Conservation (phyloP, 1,140 invertebrate genomes). For the Myzus persicae region DNA sequence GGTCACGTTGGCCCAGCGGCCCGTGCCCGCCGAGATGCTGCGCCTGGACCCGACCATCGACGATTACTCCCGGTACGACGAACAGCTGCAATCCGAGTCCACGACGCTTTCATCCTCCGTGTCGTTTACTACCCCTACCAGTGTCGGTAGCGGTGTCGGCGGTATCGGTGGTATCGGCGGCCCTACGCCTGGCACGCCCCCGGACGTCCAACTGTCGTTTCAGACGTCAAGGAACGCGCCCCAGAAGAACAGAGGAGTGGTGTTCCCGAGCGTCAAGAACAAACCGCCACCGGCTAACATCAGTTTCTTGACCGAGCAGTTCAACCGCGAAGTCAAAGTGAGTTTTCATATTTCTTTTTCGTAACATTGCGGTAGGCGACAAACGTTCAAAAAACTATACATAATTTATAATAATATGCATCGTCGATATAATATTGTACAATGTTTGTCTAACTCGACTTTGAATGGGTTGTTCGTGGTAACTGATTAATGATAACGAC, state of each 20-base stretch:
- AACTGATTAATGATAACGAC: neutral
- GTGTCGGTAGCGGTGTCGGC: conserved; percentile 61
- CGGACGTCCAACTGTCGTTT: conserved; percentile 64
- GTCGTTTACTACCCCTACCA: conserved; percentile 60
- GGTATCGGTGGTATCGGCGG: conserved; percentile 62
- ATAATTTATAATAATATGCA: neutral
- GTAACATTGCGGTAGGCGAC: neutral
- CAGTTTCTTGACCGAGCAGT: conserved; percentile 75
- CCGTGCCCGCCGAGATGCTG: conserved; percentile 75
- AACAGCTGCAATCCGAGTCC: conserved; percentile 60
- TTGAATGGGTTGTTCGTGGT: neutral
- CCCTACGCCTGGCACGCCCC: conserved; percentile 64
- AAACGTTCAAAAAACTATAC: neutral
- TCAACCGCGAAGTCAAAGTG: conserved; percentile 83
- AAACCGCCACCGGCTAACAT: conserved; percentile 84
- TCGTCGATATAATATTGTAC: neutral
- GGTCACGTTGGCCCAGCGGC: conserved; percentile 73
- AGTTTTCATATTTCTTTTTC: conserved; percentile 62
- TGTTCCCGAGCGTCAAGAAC: conserved; percentile 90
- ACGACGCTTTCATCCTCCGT: conserved; percentile 59
- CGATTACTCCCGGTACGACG: conserved; percentile 71
- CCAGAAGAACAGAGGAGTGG: conserved; percentile 75
- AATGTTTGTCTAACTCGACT: neutral
- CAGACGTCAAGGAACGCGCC: conserved; percentile 62
- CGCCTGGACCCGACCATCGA: conserved; percentile 78